Base-by-base conservation (phyloP, 2,888 invertebrate species). In the Zaprionus bogoriensis region DNA sequence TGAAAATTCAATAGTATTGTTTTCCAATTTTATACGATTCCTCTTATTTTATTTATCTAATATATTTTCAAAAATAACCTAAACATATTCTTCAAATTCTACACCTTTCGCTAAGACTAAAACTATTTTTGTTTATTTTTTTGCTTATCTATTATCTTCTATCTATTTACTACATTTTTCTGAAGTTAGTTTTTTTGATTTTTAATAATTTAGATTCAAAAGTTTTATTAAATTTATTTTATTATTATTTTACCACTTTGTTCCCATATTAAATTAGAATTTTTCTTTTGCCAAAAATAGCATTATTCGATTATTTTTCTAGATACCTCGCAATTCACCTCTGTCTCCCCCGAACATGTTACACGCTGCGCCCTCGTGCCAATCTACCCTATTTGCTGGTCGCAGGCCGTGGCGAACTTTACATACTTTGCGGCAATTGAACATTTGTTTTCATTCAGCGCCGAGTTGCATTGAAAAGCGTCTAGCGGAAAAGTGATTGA, bases 401-500 rank as follows among this genome's bases (percentile, higher is more conserved):
- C 17, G 27, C 19, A 57, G 45, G 25, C 38, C 42, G 53, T 36
- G 32, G 44, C 44, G 47, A 71, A 75, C 60, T 79, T 82, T 79
- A 82, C 79, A 79, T 85, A 79, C 73, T 85, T 79, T 78, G 76
- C 68, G 79, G 76, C 86, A 85, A 82, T 78, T 71, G 86, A 79
- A 75, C 87, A 82, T 82, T 82, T 82, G 87, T 82, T 82, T 82
- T 87, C 87, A 87, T 82, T 84, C 77, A 80, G 70, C 73, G 60
- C 25, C 9, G 52, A 74, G 82, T 72, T 78, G 76, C 79, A 82
- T 74, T 81, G 81, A 84, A 87, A 87, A 77, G 69, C 84, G 65
- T 58, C 17, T 17, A 66, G 81, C 85, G 77, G 80, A 88, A 79
- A 88, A 88, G 87, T 88, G 87, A 88, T 89, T 88, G 87, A 88